phyloP scores from a whole-genome alignment of 2,888 invertebrate species.

The Callosobruchus maculatus region DNA sequence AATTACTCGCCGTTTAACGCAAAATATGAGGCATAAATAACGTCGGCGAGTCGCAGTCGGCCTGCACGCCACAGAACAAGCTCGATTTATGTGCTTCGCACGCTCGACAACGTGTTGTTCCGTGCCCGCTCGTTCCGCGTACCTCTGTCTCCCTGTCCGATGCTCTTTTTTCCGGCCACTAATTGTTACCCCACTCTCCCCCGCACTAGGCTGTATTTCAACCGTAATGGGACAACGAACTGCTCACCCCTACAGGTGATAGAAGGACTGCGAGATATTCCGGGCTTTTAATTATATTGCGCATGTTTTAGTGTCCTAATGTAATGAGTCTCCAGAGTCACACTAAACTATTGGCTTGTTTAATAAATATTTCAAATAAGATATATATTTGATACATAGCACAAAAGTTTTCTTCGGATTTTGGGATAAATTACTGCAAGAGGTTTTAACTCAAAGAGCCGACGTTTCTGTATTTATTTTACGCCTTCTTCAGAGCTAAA shows the following conservation, averaged over 20 bases:
- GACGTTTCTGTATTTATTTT: too few species aligned
- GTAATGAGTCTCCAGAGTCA: background rate
- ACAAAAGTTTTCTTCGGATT: too few species aligned
- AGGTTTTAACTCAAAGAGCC: too few species aligned
- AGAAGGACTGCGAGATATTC: background rate
- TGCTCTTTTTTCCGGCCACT: background rate
- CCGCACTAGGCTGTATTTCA: background rate
- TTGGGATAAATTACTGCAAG: too few species aligned
- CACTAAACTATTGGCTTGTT: too few species aligned
- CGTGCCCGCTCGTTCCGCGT: conserved; percentile 15
- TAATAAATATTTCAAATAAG: too few species aligned
- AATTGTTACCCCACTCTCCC: background rate
- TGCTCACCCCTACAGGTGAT: background rate
- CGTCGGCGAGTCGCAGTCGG: conserved; percentile 45
- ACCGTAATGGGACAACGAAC: background rate
- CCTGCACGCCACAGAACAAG: conserved; percentile 22
- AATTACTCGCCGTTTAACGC: conserved; percentile 50
- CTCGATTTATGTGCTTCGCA: background rate
- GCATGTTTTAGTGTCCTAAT: background rate
- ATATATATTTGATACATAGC: too few species aligned
- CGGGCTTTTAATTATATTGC: background rate
- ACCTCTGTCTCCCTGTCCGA: background rate
- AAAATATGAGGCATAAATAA: conserved; percentile 52
- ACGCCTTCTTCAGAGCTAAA: too few species aligned
- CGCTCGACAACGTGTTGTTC: background rate